Conservation (phyloP, 2,888 invertebrate genomes). For the Deroplatys truncata region DNA sequence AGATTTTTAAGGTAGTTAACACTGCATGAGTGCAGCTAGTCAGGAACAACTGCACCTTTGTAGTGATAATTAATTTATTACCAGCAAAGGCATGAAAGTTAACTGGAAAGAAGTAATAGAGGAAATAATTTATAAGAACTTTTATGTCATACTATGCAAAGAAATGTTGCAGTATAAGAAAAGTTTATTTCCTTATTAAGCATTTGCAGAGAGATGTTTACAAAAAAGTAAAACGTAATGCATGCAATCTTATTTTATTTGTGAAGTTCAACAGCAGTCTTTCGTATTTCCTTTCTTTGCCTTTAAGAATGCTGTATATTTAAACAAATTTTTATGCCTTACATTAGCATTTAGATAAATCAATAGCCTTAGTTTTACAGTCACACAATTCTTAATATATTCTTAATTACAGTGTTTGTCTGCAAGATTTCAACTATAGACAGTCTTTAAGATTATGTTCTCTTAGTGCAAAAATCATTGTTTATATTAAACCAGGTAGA, state of each 20-base stretch:
- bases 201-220: too few relatives aligned
- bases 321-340: neutral
- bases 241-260: neutral
- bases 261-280: neutral
- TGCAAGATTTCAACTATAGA: neutral
- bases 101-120: neutral
- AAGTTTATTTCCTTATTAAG: neutral
- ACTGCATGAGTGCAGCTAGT: neutral
- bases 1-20: neutral
- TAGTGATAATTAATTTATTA: neutral
- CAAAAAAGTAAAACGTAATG: neutral
- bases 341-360: neutral
- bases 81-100: neutral
- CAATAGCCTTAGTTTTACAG: neutral
- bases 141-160: neutral
- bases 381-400: neutral
- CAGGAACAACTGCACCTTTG: neutral
- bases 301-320: neutral
- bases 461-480: neutral
- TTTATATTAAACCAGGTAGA: neutral
- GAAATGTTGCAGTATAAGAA: neutral
- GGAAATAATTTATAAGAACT: neutral
- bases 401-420: neutral
- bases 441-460: neutral
- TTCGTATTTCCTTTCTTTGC: neutral